Evolutionary conservation across 2,797 vertebrate genomes (phyloP), one percentile per base, ranked within the genome.

Genomic region (Sebastes steindachneri): DNA sequence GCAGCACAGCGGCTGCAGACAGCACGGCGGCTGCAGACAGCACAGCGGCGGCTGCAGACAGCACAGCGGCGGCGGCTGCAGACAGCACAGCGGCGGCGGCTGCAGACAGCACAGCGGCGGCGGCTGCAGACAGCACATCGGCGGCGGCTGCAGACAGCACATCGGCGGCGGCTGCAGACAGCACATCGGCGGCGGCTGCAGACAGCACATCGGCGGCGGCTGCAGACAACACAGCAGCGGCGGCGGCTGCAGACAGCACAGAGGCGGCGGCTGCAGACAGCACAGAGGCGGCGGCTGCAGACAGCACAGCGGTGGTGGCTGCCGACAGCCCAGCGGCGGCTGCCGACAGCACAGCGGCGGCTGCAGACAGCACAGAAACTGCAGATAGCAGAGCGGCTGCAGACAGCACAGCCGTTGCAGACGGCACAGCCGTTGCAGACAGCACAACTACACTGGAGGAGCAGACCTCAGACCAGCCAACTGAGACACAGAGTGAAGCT

Each of bases 401-500:
- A 45, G 41, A 45, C 41, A 1, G 14, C 41, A 45, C 5, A 15
- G 37, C 14, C 0, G 41, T 1, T 45, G 37, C 37, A 45, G 37
- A 45, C 14, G 6, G 15, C 41, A 45, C 41, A 17, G 87, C 81
- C 28, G 68, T 54, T 83, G 66, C 68, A 15, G 60, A 1, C 25
- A 21, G 2, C 31, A 21, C 35, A 1, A 55, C 72, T 3, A 15
- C 37, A 15, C 45, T 31, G 3, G 65, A 53, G 33, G 59, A 75
- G 8, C 73, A 80, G 78, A 80, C 51, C 23, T 54, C 84, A 58
- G 82, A 86, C 1, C 79, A 86, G 77, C 63, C 77, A n/a, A 3
- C 65, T 75, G 92, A 80, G 69, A 86, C 53, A 73, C 91, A 68
- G 28, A 70, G 70, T 60, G 73, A 73, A 21, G 54, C 75, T 17